Evolutionary conservation across 2,797 vertebrate species (phyloP).

Genomic region (Loriculus beryllinus): DNA sequence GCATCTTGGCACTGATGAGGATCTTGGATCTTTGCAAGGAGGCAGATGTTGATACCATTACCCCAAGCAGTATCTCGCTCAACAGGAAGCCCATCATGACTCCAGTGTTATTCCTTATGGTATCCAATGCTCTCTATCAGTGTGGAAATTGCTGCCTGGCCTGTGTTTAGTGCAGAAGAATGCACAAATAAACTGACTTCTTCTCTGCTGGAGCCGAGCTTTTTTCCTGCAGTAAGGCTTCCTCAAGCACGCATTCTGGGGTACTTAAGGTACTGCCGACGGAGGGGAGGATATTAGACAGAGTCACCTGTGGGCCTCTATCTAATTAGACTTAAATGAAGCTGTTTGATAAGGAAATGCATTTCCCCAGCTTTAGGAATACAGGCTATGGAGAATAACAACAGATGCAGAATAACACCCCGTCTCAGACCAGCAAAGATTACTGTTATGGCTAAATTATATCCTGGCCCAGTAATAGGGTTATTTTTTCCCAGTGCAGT

Average conservation of each 20-base stretch:
- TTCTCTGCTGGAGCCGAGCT: slow-evolving; percentile 16
- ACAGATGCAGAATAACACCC: slow-evolving; percentile 36
- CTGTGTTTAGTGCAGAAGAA: neutral
- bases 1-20: neutral
- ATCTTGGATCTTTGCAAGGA: neutral
- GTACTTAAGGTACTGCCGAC: neutral
- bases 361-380: slow-evolving; percentile 45
- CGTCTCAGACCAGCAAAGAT: slow-evolving; percentile 58
- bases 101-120: neutral
- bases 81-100: neutral
- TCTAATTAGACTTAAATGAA: slow-evolving; percentile 73
- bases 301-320: slow-evolving; percentile 39
- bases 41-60: slow-evolving; percentile 1
- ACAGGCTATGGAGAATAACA: slow-evolving; percentile 30
- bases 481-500: slow-evolving; percentile 59
- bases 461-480: slow-evolving; percentile 51
- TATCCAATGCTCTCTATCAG: neutral
- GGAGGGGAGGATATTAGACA: slow-evolving; percentile 48
- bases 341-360: slow-evolving; percentile 62
- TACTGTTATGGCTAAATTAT: slow-evolving; percentile 46
- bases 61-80: accelerated
- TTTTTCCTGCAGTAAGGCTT: neutral
- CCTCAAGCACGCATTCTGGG: slow-evolving; percentile 50
- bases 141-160: neutral
- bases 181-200: neutral